A percentile compares a stretch with the other conserved stretches of the same genome.
phyloP scores from a whole-genome alignment of 2,797 vertebrate species.

The Sebastes vulpes region DNA sequence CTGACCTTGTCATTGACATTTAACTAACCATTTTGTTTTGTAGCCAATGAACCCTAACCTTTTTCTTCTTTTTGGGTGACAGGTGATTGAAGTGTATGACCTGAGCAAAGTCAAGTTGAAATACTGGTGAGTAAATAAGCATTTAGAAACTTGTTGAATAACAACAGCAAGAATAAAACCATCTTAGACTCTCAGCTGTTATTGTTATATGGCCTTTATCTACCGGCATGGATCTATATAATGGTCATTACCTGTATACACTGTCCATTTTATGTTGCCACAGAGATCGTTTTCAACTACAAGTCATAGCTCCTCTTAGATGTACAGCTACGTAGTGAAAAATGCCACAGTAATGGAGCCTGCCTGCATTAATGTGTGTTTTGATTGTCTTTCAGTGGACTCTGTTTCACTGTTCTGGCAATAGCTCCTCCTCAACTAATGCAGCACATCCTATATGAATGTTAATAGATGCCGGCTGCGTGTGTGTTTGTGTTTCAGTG shows the following conservation, averaged over 20 bases:
- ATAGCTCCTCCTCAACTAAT: slow-evolving; percentile 23
- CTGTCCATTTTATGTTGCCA: slow-evolving; percentile 71
- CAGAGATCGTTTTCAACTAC: slow-evolving; percentile 91
- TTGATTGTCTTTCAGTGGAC: neutral
- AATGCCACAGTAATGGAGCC: neutral
- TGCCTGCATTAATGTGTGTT: slow-evolving; percentile 17
- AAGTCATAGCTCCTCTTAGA: slow-evolving; percentile 91
- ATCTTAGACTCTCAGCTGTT: neutral
- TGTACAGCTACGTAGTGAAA: slow-evolving; percentile 36
- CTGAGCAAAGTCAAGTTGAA: slow-evolving; percentile 99
- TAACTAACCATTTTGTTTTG: neutral
- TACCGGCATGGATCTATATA: neutral
- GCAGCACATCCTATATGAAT: slow-evolving; percentile 1
- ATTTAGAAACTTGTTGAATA: neutral
- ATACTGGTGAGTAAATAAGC: slow-evolving; percentile 93
- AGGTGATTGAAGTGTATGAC: slow-evolving; percentile 99
- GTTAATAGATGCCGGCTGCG: slow-evolving; percentile 6
- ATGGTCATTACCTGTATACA: neutral
- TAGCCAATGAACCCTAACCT: neutral
- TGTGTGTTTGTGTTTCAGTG: slow-evolving; percentile 88
- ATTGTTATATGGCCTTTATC: neutral
- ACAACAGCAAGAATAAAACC: neutral
- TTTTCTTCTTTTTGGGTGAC: slow-evolving; percentile 50
- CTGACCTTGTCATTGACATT: neutral
- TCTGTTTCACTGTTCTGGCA: slow-evolving; percentile 1